phyloP scores from a whole-genome alignment of 2,888 invertebrate genomes.

The Drosophila mimetica region DNA sequence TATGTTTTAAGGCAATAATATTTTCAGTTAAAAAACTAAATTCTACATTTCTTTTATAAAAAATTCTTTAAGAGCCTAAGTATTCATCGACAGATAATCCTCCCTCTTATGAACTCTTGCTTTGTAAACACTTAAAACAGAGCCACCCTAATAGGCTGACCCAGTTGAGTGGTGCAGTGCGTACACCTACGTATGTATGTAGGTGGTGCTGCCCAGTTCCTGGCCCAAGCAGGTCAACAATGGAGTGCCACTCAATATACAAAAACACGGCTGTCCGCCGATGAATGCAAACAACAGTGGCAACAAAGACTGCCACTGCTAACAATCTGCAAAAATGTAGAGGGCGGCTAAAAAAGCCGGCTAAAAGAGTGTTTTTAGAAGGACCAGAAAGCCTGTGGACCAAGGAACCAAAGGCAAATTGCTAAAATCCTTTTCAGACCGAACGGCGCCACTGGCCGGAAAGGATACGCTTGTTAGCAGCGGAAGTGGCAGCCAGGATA shows the following conservation, averaged over 20 bases:
- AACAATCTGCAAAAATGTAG: slow-evolving; percentile 9
- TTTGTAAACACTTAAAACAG: not conserved
- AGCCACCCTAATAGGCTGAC: slow-evolving; percentile 26
- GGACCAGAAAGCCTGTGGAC: not conserved
- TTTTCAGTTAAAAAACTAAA: not conserved
- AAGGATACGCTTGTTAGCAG: slow-evolving; percentile 72
- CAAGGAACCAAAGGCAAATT: slow-evolving; percentile 34
- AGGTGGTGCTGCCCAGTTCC: slow-evolving; percentile 26
- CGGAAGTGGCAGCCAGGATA: slow-evolving; percentile 60
- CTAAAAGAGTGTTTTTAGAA: slow-evolving; percentile 8
- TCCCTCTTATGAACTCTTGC: not conserved
- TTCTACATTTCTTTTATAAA: not conserved
- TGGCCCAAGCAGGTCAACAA: slow-evolving; percentile 63
- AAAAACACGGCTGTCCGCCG: slow-evolving; percentile 52
- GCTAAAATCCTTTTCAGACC: slow-evolving; percentile 41
- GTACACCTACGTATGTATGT: slow-evolving; percentile 9
- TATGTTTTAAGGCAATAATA: no score
- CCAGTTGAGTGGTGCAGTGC: slow-evolving; percentile 42
- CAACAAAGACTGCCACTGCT: slow-evolving; percentile 11
- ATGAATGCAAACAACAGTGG: slow-evolving; percentile 46
- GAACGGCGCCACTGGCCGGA: slow-evolving; percentile 34
- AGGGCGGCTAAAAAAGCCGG: not conserved
- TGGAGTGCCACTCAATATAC: slow-evolving; percentile 61
- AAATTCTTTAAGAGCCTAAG: not conserved
- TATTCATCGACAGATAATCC: not conserved